Evolutionary conservation across 1,140 invertebrate species (phyloP), one percentile per base, ranked within the genome.

Genomic region (Penaeus chinensis): DNA sequence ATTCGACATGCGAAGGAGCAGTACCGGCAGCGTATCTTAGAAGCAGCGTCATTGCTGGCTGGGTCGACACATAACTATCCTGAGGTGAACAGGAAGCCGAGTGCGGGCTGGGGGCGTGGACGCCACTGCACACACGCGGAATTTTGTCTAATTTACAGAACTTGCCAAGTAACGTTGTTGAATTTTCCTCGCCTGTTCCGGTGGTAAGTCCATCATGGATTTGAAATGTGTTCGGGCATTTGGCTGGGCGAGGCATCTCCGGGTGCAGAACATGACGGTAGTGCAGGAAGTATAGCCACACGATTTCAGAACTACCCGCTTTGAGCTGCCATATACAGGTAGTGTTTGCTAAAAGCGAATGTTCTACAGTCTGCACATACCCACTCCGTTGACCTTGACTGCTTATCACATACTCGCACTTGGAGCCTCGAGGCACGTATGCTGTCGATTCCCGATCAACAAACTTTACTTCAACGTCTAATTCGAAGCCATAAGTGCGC

Each of bases 401-500:
- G 62, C 42, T 85, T 27, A 79, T 79, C n/a, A 78, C 61, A 65
- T 88, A 90, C 32, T 88, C 74, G 42, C 89, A 90, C 24, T 89
- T 74, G 42, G 71, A 62, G 10, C 82, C 84, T 24, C 79, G 32
- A 32, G 87, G 77, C 13, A 90, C 84, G 47, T 90, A 90, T 0
- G 89, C 89, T 24, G 89, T 90, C 10, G 87, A 89, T 62, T 90
- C 87, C 11, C 81, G 81, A 24, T 89, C 89, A n/a, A 90, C 95
- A 95, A 96, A 91, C 85, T 91, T 92, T 91, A 96, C 96, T 93
- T 96, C 95, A 89, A 97, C 96, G 94, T 97, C 96, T 66, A 97
- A 92, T 91, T 97, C 96, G 92, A 97, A 97, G 82, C 96, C 96
- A 91, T 96, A 94, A 32, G 94, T 89, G 27, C 87, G 78, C 11